These are phyloP conservation scores for Pantherophis guttatus DNA, from an alignment of 2,113 vertebrate species.

Conservation along the genomic window DNA sequence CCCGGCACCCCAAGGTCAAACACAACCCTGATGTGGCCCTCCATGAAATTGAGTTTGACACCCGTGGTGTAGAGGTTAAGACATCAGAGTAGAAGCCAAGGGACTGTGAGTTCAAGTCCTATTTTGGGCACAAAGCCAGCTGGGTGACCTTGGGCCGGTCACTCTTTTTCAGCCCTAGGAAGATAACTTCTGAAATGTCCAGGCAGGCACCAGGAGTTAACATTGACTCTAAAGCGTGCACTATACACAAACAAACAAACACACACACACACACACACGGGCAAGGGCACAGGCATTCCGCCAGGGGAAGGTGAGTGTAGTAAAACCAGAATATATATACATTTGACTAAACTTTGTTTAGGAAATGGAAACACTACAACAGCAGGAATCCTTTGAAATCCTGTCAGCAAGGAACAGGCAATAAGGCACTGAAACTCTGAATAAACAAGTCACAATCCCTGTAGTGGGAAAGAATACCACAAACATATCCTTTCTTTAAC, in stretches of 20 bases:
- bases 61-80: no score
- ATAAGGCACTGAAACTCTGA: neutral
- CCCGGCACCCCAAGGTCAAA: no score
- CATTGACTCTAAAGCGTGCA: neutral
- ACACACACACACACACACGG: neutral
- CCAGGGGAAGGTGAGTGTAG: neutral
- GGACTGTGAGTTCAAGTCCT: no score
- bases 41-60: no score
- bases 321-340: neutral
- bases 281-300: neutral
- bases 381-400: neutral
- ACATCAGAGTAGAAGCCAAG: no score
- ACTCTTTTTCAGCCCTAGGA: no score
- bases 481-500: neutral
- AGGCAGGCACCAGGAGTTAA: neutral
- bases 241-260: neutral
- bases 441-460: neutral
- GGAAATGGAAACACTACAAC: neutral
- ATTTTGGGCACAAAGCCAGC: neutral
- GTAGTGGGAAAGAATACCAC: neutral
- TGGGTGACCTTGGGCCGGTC: neutral
- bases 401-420: neutral
- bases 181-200: neutral
- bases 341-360: neutral
- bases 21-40: no score